Base-by-base conservation (phyloP, 2,113 vertebrate species). In the Cichladusa arquata region DNA sequence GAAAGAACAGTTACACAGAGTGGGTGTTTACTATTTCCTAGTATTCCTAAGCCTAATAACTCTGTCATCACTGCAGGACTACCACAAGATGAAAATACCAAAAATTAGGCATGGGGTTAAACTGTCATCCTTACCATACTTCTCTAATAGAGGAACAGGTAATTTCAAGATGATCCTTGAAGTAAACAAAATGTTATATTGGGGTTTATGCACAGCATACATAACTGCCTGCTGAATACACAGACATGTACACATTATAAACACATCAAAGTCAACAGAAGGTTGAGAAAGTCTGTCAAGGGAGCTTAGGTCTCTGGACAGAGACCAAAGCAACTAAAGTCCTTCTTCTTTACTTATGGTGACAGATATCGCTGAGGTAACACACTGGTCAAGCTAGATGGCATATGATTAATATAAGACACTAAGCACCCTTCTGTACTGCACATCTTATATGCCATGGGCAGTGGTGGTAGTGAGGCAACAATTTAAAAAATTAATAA, bases 381-480 rank as follows among this genome's bases (percentile, higher is more conserved):
- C 34, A 57, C 40, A 45, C 29, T 15, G 31, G 66, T 53, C 48
- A 82, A 45, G 19, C 50, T 25, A 47, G 23, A 9, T 62, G 78
- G 66, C 14, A 44, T 48, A 73, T 48, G 53, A 69, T 26, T 66
- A 92, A 70, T 13, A 3, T 13, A 93, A 33, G 45, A 38, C 40
- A 34, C 11, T 7, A 44, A 79, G 25, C 6, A 87, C n/a, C 28
- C 29, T 36, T 91, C 34, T 53, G 14, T 60, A 40, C 9, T 36
- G n/a, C 20, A 58, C 7, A 29, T 28, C 45, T 53, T n/a, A 60
- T 24, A 84, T 53, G 14, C 8, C 22, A 26, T 11, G 3, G 7
- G 24, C 1, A 2, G n/a, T 6, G 24, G 16, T 5, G 22, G 5
- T 2, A 19, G 6, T 42, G 40, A 42, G 5, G 11, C 12, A 72